These are phyloP conservation scores for Gavialis gangeticus DNA, from an alignment of 2,113 vertebrate genomes.

Conservation along the genomic window DNA sequence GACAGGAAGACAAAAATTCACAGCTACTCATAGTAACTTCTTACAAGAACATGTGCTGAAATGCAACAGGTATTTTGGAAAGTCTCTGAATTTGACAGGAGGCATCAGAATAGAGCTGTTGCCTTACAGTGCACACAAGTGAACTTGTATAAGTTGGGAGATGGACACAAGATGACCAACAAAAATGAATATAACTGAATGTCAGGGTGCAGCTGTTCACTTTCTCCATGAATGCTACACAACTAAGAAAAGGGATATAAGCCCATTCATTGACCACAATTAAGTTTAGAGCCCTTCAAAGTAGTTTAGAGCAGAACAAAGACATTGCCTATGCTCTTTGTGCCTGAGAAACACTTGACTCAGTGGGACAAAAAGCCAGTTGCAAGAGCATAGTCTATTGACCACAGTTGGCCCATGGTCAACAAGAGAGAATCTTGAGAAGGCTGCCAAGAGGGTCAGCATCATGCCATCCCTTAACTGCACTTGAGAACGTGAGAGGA, in stretches of 20 bases:
- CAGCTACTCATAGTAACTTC: accelerated
- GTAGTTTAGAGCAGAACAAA: conserved; percentile 56
- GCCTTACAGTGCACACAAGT: background rate
- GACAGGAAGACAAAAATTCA: background rate
- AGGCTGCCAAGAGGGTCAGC: accelerated
- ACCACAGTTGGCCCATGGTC: conserved; percentile 16
- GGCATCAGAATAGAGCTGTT: accelerated
- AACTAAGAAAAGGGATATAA: conserved; percentile 33
- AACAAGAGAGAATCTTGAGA: conserved; percentile 28
- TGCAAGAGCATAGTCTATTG: background rate
- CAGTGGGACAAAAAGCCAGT: conserved; percentile 1
- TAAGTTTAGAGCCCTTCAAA: conserved; percentile 59
- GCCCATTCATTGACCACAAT: conserved; percentile 46
- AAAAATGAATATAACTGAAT: background rate
- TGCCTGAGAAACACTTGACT: background rate
- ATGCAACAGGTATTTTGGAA: background rate
- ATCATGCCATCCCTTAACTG: background rate
- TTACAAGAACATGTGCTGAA: background rate
- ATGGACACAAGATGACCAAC: background rate
- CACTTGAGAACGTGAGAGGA: background rate
- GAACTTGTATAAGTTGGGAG: background rate
- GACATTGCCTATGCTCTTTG: background rate
- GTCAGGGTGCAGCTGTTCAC: background rate
- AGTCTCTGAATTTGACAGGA: background rate
- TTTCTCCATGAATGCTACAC: background rate